Percentiles rank a stretch among this genome's conserved stretches.
Conservation (phyloP, 2,888 invertebrate species). For the Prostheceraeus crozeri region DNA sequence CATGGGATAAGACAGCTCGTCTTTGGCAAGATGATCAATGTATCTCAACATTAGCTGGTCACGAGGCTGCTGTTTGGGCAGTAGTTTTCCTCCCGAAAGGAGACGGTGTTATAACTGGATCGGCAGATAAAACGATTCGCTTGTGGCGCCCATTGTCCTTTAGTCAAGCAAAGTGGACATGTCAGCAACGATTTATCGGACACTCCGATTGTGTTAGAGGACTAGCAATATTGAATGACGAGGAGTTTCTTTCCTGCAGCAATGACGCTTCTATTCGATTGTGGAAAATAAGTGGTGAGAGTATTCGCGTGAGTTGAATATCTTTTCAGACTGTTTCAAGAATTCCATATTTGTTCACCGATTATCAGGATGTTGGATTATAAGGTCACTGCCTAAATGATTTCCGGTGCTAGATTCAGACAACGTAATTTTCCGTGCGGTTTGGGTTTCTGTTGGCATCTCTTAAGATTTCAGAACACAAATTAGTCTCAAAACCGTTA, state of each 20-base stretch:
- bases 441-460: too few relatives aligned
- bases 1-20: conserved; percentile 83
- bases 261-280: conserved; percentile 80
- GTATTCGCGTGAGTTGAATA: conserved; percentile 55
- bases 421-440: too few relatives aligned
- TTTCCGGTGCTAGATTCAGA: too few relatives aligned
- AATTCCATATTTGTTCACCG: too few relatives aligned
- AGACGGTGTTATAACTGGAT: conserved; percentile 55
- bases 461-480: too few relatives aligned
- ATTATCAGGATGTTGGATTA: too few relatives aligned
- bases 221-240: conserved; percentile 64
- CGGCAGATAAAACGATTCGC: conserved; percentile 3
- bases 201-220: conserved; percentile 86
- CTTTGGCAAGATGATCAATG: conserved; percentile 67
- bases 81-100: conserved; percentile 56
- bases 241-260: conserved; percentile 74
- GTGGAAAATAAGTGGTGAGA: conserved; percentile 74
- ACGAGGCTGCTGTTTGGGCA: conserved; percentile 75
- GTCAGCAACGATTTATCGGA: conserved; percentile 62
- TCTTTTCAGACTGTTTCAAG: too few relatives aligned
- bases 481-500: too few relatives aligned
- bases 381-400: too few relatives aligned
- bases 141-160: background rate
- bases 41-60: conserved; percentile 60
- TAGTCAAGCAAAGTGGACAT: background rate